Base-by-base conservation (phyloP, 1,140 invertebrate species). In the Calliopsis andreniformis region DNA sequence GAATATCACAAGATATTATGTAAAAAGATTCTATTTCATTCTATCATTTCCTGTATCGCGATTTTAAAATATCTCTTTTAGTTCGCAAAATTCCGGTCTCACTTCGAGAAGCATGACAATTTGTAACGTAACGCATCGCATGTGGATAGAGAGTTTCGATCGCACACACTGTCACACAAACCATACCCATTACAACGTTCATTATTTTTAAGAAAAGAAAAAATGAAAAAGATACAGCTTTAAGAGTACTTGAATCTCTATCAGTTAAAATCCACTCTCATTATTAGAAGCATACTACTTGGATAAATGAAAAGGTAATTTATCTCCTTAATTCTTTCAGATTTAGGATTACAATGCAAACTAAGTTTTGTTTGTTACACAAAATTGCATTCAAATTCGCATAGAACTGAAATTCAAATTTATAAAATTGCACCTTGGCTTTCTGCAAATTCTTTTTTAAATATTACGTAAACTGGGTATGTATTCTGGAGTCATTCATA, bases 161-260 rank as follows among this genome's bases (percentile, higher is more conserved):
- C 64, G 20, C 58, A 78, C 82, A 73, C 71, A 69, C 51, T 53
- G 67, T 67, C 81, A 83, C 68, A 67, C 81, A 73, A 58, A 6
- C 47, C 82, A 84, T 83, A 83, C 72, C 64, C 72, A 71, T 84
- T 84, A 84, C 82, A 84, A 84, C 83, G 18, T 80, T 77, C 45
- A 6, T 64, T 20, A 23, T 59, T 47, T 62, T 35, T 20, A 56
- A 45, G 3, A 78, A 53, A 20, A 25, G 20, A 49, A 49, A 49
- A 49, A 10, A 49, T n/a, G 20, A 47, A 47, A 47, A 0, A 18
- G 12, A 62, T 58, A 82, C 23, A 72, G 51, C 49, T 53, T 70
- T 45, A 28, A 45, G 66, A 58, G 47, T 51, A 45, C 32, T 66
- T 32, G 68, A 82, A 39, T 51, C 18, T 53, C 28, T 76, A 43